Evolutionary conservation across 1,140 invertebrate species (phyloP).

Genomic region (Bombyx mori): DNA sequence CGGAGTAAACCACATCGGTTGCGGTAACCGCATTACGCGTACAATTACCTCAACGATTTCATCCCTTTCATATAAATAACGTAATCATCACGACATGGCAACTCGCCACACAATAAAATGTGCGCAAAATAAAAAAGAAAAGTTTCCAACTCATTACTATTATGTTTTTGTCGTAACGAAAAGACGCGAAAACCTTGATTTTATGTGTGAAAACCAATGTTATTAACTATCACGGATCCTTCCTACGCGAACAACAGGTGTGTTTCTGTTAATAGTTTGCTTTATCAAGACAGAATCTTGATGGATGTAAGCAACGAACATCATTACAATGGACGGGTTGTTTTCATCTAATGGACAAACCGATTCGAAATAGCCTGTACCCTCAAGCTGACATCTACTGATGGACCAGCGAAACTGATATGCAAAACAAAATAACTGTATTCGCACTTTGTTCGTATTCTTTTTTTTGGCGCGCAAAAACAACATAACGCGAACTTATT

Average conservation of each 20-base stretch:
- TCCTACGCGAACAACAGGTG: constrained; percentile 37
- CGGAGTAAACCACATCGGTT: constrained; percentile 27
- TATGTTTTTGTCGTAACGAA: too few species aligned
- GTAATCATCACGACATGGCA: too few species aligned
- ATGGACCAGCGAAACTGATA: constrained; percentile 47
- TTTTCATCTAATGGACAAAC: constrained; percentile 56
- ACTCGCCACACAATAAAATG: too few species aligned
- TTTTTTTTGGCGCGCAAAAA: constrained; percentile 43
- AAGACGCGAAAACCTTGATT: background rate
- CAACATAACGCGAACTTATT: constrained; percentile 37
- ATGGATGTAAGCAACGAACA: constrained; percentile 43
- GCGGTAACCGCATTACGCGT: constrained; percentile 25
- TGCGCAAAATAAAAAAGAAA: background rate
- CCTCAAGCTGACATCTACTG: constrained; percentile 32
- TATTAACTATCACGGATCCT: constrained; percentile 32
- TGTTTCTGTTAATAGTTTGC: constrained; percentile 57
- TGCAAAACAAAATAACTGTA: constrained; percentile 57
- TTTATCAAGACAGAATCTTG: constrained; percentile 57
- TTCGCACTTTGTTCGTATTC: constrained; percentile 37
- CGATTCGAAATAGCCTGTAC: constrained; percentile 19
- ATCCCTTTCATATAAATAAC: constrained; percentile 8
- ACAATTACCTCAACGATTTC: constrained; percentile 26
- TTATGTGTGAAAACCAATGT: background rate
- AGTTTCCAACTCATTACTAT: too few species aligned
- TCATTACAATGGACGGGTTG: constrained; percentile 55